Conservation (phyloP, 2,888 invertebrate genomes). For the Pandemis cinnamomeana region DNA sequence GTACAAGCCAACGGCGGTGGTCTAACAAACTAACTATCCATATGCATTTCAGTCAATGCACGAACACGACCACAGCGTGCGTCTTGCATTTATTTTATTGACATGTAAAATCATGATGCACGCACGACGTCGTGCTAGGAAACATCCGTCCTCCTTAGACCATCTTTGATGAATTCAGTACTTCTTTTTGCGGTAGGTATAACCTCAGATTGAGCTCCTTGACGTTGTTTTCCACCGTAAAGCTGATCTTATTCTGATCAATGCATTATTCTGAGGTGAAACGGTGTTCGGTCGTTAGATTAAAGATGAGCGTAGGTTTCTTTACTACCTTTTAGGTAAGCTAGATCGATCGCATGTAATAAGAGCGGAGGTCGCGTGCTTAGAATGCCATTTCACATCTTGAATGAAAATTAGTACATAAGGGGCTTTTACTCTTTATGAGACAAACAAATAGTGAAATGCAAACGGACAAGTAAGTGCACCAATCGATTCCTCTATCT, state of each 20-base stretch:
- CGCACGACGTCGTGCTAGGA: slow-evolving; percentile 24
- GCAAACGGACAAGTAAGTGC: no score
- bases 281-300: background rate
- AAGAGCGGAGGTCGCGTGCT: background rate
- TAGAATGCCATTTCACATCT: background rate
- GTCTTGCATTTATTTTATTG: slow-evolving; percentile 28
- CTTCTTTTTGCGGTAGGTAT: background rate
- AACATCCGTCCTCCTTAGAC: slow-evolving; percentile 5
- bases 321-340: background rate
- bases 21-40: slow-evolving; percentile 23
- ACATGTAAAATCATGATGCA: slow-evolving; percentile 18
- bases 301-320: background rate
- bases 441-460: no score
- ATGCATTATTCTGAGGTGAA: background rate
- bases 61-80: slow-evolving; percentile 29
- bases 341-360: background rate
- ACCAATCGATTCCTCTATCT: background rate
- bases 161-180: background rate
- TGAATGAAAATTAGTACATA: background rate
- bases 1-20: slow-evolving; percentile 23
- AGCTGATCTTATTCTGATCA: background rate
- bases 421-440: no score
- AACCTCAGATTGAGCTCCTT: background rate
- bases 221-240: background rate
- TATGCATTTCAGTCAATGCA: slow-evolving; percentile 38